phyloP scores from a whole-genome alignment of 1,140 invertebrate species.

The Maconellicoccus hirsutus region DNA sequence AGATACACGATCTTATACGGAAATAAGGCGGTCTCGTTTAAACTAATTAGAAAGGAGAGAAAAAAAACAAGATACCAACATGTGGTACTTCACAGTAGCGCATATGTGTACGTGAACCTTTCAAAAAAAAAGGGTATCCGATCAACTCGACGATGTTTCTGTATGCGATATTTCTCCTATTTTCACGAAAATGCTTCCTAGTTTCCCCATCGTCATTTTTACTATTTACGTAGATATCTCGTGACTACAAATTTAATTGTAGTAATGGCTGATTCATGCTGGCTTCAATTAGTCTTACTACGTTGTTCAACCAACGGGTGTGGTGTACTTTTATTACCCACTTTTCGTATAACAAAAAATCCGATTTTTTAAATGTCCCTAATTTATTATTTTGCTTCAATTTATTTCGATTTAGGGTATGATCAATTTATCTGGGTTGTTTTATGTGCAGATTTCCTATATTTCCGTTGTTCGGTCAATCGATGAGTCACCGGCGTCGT shows the following conservation, averaged over 20 bases:
- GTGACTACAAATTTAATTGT: background rate
- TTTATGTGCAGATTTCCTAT: too few relatives aligned
- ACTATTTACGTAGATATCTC: background rate
- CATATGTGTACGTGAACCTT: background rate
- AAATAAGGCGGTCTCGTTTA: background rate
- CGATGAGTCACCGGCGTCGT: too few relatives aligned
- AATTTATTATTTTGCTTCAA: background rate
- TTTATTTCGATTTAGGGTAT: too few relatives aligned
- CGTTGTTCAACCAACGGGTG: background rate
- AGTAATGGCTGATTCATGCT: constrained; percentile 3
- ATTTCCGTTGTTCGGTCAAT: too few relatives aligned
- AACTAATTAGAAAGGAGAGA: background rate
- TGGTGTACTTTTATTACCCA: background rate
- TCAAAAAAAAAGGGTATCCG: too few relatives aligned
- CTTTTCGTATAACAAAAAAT: background rate
- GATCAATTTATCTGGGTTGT: too few relatives aligned
- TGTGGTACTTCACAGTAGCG: background rate
- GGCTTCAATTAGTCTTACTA: background rate
- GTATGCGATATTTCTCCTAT: too few relatives aligned
- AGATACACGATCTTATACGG: background rate
- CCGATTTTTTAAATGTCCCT: background rate
- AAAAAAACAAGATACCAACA: background rate
- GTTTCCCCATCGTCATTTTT: too few relatives aligned
- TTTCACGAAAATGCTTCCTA: too few relatives aligned
- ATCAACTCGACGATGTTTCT: too few relatives aligned